Evolutionary conservation across 2,888 invertebrate genomes (phyloP).

Genomic region (Amorpha juglandis): DNA sequence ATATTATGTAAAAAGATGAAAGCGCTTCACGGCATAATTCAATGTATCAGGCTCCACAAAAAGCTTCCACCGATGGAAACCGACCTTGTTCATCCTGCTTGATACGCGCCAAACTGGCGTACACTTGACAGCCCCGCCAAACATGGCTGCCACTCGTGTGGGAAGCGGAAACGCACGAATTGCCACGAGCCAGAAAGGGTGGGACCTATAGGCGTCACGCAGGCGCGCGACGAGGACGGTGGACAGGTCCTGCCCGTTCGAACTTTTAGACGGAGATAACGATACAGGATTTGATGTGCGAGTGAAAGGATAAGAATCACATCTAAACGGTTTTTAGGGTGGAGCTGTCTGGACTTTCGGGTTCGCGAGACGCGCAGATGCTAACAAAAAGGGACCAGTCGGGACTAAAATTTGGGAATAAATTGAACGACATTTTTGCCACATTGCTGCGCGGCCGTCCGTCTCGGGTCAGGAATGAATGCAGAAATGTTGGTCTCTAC

Average conservation of each 20-base stretch:
- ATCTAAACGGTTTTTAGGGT: slow-evolving; percentile 82
- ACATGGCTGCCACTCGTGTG: slow-evolving; percentile 81
- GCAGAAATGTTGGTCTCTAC: slow-evolving; percentile 38
- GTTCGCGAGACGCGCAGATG: slow-evolving; percentile 77
- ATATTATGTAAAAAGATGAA: slow-evolving; percentile 37
- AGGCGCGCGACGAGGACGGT: slow-evolving; percentile 76
- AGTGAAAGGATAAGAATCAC: slow-evolving; percentile 73
- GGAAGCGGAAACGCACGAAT: slow-evolving; percentile 83
- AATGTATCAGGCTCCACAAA: slow-evolving; percentile 46
- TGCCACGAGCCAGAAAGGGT: slow-evolving; percentile 78
- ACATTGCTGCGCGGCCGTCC: slow-evolving; percentile 64
- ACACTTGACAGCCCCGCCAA: slow-evolving; percentile 82
- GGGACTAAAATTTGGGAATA: slow-evolving; percentile 79
- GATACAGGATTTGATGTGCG: slow-evolving; percentile 66
- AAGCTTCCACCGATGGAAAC: slow-evolving; percentile 61
- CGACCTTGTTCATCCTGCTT: slow-evolving; percentile 74
- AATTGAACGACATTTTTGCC: slow-evolving; percentile 83
- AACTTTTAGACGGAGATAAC: slow-evolving; percentile 74
- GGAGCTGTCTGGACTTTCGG: slow-evolving; percentile 82
- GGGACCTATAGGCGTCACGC: slow-evolving; percentile 61
- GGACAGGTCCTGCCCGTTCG: slow-evolving; percentile 72
- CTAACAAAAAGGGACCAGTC: slow-evolving; percentile 80
- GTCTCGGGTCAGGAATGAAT: slow-evolving; percentile 55
- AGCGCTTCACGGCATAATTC: slow-evolving; percentile 37
- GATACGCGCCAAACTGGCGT: slow-evolving; percentile 82